phyloP scores from a whole-genome alignment of 2,113 vertebrate genomes.

The Oceanodroma tethys region DNA sequence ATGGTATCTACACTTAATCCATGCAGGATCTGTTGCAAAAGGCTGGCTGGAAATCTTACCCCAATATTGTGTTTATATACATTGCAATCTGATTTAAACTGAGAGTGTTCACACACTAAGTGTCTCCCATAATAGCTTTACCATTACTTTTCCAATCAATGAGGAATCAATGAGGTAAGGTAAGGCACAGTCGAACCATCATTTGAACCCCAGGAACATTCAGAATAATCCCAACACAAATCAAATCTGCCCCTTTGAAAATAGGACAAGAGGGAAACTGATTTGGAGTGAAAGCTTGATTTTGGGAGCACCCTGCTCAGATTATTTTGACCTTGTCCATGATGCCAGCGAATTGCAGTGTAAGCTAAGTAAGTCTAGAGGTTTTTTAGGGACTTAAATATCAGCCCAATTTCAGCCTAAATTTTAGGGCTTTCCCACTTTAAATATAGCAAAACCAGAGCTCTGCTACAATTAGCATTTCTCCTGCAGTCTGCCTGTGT shows the following conservation, averaged over 20 bases:
- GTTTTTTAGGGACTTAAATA: not conserved
- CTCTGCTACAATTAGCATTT: not conserved
- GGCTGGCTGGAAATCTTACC: not conserved
- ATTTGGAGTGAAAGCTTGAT: not conserved
- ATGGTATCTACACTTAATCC: not conserved
- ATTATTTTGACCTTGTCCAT: not conserved
- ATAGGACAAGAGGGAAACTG: not conserved
- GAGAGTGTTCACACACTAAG: not conserved
- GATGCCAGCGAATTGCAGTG: not conserved
- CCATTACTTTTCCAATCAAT: not conserved
- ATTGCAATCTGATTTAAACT: not conserved
- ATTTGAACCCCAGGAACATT: not conserved
- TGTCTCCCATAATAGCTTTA: not conserved
- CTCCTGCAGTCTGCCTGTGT: not conserved
- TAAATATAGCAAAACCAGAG: not conserved
- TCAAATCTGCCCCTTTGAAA: not conserved
- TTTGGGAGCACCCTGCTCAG: not conserved
- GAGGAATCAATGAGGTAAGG: not conserved
- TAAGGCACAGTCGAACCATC: not conserved
- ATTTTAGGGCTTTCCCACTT: not conserved
- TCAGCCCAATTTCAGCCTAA: not conserved
- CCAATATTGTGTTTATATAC: not conserved
- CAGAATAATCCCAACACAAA: not conserved
- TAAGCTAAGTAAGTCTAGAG: not conserved
- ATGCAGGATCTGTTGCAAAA: not conserved